These are phyloP conservation scores for Neogobius melanostomus DNA, from an alignment of 2,113 vertebrate species.

Conservation along the genomic window DNA sequence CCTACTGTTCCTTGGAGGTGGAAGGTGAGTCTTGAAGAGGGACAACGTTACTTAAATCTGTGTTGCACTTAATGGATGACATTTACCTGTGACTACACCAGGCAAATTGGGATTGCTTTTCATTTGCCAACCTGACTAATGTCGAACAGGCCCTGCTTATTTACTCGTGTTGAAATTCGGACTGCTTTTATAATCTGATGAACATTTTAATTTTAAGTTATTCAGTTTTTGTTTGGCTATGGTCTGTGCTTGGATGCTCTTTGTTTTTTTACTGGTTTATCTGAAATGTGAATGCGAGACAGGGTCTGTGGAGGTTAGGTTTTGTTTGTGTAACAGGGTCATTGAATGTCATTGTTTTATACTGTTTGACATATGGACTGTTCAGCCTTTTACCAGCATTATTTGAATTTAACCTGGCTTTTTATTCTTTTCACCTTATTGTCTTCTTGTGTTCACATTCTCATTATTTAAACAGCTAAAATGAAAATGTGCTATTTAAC, in stretches of 20 bases:
- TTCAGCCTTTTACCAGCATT: constrained; percentile 17
- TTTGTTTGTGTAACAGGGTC: constrained; percentile 16
- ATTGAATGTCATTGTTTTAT: constrained; percentile 2
- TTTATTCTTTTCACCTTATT: constrained; percentile 13
- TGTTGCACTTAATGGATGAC: constrained; percentile 26
- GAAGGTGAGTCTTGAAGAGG: constrained; percentile 79
- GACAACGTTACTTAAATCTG: constrained; percentile 1
- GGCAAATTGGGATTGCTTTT: constrained; percentile 7
- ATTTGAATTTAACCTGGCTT: constrained; percentile 3
- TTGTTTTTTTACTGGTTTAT: constrained; percentile 6
- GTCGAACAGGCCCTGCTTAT: neutral
- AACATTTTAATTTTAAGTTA: constrained; percentile 35
- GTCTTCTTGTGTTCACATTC: neutral
- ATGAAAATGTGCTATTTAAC: constrained; percentile 23
- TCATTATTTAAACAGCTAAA: constrained; percentile 23
- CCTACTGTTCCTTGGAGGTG: constrained; percentile 93
- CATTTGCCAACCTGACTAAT: constrained; percentile 18
- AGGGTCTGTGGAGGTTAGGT: constrained; percentile 16
- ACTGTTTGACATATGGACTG: neutral
- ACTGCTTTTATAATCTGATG: constrained; percentile 42
- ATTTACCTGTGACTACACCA: constrained; percentile 5
- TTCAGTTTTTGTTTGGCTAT: constrained; percentile 9
- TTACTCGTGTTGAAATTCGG: neutral
- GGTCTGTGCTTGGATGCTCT: constrained; percentile 27
- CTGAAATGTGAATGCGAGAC: neutral